Evolutionary conservation across 2,888 invertebrate species (phyloP).

Genomic region (Sthenelais limicola): DNA sequence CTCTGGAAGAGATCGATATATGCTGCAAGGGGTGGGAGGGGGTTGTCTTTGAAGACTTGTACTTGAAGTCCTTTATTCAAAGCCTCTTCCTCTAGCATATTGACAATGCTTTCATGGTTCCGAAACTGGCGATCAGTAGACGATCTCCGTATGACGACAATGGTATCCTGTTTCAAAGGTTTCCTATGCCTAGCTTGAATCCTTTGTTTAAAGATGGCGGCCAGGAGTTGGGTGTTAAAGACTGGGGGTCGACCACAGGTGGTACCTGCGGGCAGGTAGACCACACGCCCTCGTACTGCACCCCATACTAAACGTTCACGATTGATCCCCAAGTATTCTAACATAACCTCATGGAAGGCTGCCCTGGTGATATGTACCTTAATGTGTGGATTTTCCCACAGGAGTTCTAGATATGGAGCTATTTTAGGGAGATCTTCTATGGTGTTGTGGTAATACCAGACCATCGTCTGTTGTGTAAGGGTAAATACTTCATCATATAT

Average conservation of each 20-base stretch:
- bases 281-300: not conserved
- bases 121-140: slow-evolving; percentile 19
- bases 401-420: slow-evolving; percentile 27
- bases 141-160: slow-evolving; percentile 18
- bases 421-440: slow-evolving; percentile 32
- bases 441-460: slow-evolving; percentile 42
- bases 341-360: slow-evolving; percentile 25
- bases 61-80: not conserved
- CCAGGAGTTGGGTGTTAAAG: slow-evolving; percentile 29
- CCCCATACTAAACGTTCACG: slow-evolving; percentile 24
- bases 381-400: slow-evolving; percentile 32
- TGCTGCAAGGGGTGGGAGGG: slow-evolving; percentile 7
- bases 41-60: slow-evolving; percentile 22
- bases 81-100: slow-evolving; percentile 13
- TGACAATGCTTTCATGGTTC: slow-evolving; percentile 29
- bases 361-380: slow-evolving; percentile 27
- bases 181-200: not conserved
- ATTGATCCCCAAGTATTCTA: slow-evolving; percentile 12
- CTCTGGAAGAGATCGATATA: slow-evolving; percentile 28
- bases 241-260: slow-evolving; percentile 38
- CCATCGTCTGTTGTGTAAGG: slow-evolving; percentile 29
- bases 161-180: not conserved
- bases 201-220: slow-evolving; percentile 12
- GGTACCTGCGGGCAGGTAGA: slow-evolving; percentile 39
- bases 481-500: slow-evolving; percentile 39